These are phyloP conservation scores for Coregonus ussuriensis DNA, from an alignment of 2,797 vertebrate species.

Conservation along the genomic window DNA sequence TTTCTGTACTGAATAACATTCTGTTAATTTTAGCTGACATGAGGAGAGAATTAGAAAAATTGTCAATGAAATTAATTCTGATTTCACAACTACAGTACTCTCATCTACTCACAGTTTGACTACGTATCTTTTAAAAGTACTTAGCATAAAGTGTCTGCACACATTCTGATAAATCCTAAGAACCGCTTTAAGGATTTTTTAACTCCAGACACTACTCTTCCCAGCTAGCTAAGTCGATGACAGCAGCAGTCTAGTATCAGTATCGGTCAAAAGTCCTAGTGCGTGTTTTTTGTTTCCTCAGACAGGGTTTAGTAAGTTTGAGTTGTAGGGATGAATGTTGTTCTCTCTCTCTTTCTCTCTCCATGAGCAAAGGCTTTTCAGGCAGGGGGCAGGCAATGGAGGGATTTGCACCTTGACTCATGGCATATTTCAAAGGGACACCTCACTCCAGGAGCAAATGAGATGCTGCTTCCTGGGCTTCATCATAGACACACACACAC, in stretches of 20 bases:
- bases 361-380: conserved; percentile 24
- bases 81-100: not conserved
- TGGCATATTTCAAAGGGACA: conserved; percentile 45
- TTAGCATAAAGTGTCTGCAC: not conserved
- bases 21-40: too few species aligned
- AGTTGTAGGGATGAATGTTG: conserved; percentile 7
- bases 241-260: conserved; percentile 1
- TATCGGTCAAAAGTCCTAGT: not conserved
- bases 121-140: not conserved
- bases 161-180: not conserved
- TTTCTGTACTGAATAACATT: too few species aligned
- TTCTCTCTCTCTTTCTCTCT: not conserved
- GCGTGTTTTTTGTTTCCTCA: conserved; percentile 18
- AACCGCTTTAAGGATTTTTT: not conserved
- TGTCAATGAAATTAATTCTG: too few species aligned
- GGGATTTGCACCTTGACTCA: conserved; percentile 52
- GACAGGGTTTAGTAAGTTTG: conserved; percentile 16
- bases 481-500: not conserved
- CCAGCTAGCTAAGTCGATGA: not conserved
- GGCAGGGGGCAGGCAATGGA: conserved; percentile 10
- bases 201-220: not conserved
- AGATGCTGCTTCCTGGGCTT: conserved; percentile 33
- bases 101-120: not conserved
- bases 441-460: conserved; percentile 47
- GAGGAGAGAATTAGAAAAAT: too few species aligned